Percentiles rank a stretch among this genome's conserved stretches.
These are phyloP conservation scores for Aspidiotus destructor DNA, from an alignment of 2,888 invertebrate genomes.

Conservation along the genomic window DNA sequence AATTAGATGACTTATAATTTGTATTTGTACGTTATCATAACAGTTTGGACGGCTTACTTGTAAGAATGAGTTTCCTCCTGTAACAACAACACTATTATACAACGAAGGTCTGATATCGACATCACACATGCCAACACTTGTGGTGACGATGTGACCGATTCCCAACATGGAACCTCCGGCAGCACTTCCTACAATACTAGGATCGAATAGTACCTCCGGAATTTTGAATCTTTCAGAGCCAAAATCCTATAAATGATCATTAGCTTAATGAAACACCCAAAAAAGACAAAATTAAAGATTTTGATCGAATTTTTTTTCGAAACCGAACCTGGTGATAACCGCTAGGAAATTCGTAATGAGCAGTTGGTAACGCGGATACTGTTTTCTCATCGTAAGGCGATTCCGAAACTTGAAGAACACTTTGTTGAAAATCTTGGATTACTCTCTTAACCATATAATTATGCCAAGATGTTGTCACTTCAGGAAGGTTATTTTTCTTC, in stretches of 20 bases:
- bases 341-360: conserved; percentile 94
- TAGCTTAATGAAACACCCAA: neutral
- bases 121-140: conserved; percentile 92
- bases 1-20: too few relatives aligned
- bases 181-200: conserved; percentile 44
- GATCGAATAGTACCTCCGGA: conserved; percentile 92
- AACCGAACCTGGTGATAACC: conserved; percentile 73
- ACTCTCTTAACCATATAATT: conserved; percentile 87
- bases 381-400: conserved; percentile 80
- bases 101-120: conserved; percentile 92
- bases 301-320: neutral
- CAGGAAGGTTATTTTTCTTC: conserved; percentile 60
- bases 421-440: conserved; percentile 61
- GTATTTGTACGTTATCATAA: too few relatives aligned
- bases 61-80: conserved; percentile 86
- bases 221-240: conserved; percentile 85
- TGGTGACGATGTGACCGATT: conserved; percentile 73
- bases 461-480: conserved; percentile 84
- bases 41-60: conserved; percentile 47
- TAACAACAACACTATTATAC: conserved; percentile 89
- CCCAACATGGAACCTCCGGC: conserved; percentile 71
- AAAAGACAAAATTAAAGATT: neutral
- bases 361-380: conserved; percentile 76
- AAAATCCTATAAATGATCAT: conserved; percentile 57
- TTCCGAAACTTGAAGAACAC: conserved; percentile 75